Conservation (phyloP, 2,113 vertebrate genomes). For the Casuarius casuarius region DNA sequence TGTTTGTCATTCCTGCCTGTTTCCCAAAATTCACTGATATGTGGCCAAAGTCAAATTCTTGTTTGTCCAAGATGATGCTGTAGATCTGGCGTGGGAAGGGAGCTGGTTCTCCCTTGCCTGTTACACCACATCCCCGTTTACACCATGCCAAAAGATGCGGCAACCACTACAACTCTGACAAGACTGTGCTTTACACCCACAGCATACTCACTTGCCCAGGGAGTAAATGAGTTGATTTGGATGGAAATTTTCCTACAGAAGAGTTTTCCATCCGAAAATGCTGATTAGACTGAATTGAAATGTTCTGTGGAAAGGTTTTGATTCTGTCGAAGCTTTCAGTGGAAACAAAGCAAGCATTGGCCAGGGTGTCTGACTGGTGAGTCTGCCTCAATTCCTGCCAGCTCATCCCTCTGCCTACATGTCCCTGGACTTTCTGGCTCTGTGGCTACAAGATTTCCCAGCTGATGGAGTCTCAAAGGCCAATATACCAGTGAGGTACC, state of each 20-base stretch:
- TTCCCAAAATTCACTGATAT: not conserved
- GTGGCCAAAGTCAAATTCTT: not conserved
- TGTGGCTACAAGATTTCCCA: not conserved
- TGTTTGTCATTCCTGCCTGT: not conserved
- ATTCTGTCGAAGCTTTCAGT: not conserved
- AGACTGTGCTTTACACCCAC: not conserved
- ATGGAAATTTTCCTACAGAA: constrained; percentile 20
- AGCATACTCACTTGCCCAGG: not conserved
- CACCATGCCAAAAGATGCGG: constrained; percentile 21
- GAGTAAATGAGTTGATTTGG: not conserved
- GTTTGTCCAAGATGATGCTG: not conserved
- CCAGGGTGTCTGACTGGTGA: not conserved
- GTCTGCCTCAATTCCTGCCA: not conserved
- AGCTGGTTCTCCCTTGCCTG: not conserved
- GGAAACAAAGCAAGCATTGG: constrained; percentile 9
- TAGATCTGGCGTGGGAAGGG: not conserved
- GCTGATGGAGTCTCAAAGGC: not conserved
- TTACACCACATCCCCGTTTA: not conserved
- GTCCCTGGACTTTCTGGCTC: not conserved
- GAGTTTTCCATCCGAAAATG: constrained; percentile 28
- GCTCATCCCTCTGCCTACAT: not conserved
- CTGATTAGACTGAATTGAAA: not conserved
- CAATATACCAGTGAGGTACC: not conserved
- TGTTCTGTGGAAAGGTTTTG: not conserved
- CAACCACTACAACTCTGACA: not conserved